Conservation (phyloP, 64 coral and sea anemone genomes). For the Actinia tenebrosa region DNA sequence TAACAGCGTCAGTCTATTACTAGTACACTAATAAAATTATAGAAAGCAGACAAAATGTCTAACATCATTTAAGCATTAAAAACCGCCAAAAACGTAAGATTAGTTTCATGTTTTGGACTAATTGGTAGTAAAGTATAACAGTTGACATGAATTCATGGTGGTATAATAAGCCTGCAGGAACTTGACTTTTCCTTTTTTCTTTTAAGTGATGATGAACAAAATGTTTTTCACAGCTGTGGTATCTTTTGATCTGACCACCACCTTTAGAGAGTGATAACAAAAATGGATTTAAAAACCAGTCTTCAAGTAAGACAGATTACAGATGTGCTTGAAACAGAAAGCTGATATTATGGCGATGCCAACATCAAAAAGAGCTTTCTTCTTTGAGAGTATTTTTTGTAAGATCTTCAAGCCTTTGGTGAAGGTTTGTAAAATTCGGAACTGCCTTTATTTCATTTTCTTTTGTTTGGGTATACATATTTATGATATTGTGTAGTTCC, state of each 20-base stretch:
- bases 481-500: too few species aligned
- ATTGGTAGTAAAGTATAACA: not conserved
- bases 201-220: not conserved
- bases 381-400: not conserved
- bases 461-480: too few species aligned
- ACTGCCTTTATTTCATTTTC: too few species aligned
- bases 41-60: not conserved
- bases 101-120: not conserved
- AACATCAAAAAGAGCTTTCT: not conserved
- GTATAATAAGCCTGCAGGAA: not conserved
- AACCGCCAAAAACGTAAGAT: not conserved
- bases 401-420: not conserved
- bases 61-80: not conserved
- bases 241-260: not conserved
- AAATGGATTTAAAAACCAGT: slow-evolving; percentile 13
- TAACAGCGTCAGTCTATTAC: not conserved
- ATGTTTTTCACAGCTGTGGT: not conserved
- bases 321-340: slow-evolving; percentile 6
- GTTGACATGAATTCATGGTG: not conserved
- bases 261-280: not conserved
- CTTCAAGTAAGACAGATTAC: slow-evolving; percentile 2
- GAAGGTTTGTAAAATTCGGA: not conserved
- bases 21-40: not conserved
- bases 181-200: not conserved
- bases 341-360: not conserved